Conservation (phyloP, 2,888 invertebrate species). For the Latrodectus hesperus region DNA sequence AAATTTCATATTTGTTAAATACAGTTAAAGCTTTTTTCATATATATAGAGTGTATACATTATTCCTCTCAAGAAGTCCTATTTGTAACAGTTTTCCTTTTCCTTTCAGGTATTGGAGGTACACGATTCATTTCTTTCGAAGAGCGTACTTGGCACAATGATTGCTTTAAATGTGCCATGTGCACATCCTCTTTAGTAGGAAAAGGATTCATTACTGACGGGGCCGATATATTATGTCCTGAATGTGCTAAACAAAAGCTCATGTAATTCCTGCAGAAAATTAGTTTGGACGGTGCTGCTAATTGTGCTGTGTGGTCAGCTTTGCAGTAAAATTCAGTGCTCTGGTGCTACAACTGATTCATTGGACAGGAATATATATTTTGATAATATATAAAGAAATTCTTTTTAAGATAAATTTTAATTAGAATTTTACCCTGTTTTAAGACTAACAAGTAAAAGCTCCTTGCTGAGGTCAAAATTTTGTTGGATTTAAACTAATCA, state of each 20-base stretch:
- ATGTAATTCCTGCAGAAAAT: conserved; percentile 77
- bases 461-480: too few species aligned
- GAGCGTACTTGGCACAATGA: conserved; percentile 99
- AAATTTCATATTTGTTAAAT: not conserved
- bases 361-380: too few species aligned
- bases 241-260: conserved; percentile 97
- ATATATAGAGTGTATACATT: too few species aligned
- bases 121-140: conserved; percentile 99
- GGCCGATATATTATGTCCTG: conserved; percentile 98
- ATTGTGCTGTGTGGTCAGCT: conserved; percentile 68
- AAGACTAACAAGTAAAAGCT: too few species aligned
- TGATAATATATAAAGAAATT: too few species aligned
- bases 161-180: conserved; percentile 98
- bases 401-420: too few species aligned
- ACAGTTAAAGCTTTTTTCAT: too few species aligned
- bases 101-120: conserved; percentile 91
- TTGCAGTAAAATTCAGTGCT: conserved; percentile 60
- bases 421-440: too few species aligned
- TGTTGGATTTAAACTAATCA: too few species aligned
- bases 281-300: conserved; percentile 48
- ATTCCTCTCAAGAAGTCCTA: too few species aligned
- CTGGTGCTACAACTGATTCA: conserved; percentile 48
- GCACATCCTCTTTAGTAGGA: conserved; percentile 96
- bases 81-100: conserved; percentile 7
- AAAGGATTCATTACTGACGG: conserved; percentile 99